Percentiles rank a stretch among this genome's conserved stretches.
Conservation (phyloP, 2,888 invertebrate genomes). For the Ecdyonurus torrentis region DNA sequence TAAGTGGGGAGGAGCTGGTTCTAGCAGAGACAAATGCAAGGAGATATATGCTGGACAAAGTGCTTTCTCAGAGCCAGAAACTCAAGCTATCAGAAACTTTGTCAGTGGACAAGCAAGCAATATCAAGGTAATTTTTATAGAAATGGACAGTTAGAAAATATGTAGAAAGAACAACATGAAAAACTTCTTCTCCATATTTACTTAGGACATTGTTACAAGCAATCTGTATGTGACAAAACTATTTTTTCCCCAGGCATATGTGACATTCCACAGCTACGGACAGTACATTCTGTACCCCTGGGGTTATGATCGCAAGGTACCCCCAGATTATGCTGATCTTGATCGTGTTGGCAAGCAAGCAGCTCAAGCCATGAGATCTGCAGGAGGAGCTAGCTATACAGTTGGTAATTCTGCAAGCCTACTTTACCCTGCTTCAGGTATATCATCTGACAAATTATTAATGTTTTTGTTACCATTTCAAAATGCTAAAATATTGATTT, state of each 20-base stretch:
- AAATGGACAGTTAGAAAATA: no score
- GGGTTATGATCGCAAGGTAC: slow-evolving; percentile 49
- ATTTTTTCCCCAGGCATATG: slow-evolving; percentile 41
- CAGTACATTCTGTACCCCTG: slow-evolving; percentile 75
- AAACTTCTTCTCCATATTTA: no score
- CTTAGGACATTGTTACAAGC: no score
- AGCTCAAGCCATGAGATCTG: slow-evolving; percentile 41
- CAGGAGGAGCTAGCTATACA: slow-evolving; percentile 45
- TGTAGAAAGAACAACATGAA: no score
- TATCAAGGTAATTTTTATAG: slow-evolving; percentile 21
- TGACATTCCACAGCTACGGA: slow-evolving; percentile 73
- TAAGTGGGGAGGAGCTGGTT: slow-evolving; percentile 73
- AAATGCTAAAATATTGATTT: no score
- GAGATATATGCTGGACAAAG: slow-evolving; percentile 63
- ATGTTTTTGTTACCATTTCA: background rate
- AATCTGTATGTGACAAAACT: background rate
- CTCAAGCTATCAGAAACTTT: slow-evolving; percentile 42
- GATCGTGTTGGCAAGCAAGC: slow-evolving; percentile 49
- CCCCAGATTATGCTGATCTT: slow-evolving; percentile 48
- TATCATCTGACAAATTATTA: background rate
- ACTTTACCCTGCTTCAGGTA: slow-evolving; percentile 41
- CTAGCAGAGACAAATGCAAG: slow-evolving; percentile 64
- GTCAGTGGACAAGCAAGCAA: slow-evolving; percentile 20
- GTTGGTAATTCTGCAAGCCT: slow-evolving; percentile 64
- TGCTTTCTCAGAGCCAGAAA: slow-evolving; percentile 79